Evolutionary conservation across 2,113 vertebrate genomes (phyloP).

Genomic region (Irena cyanogastra): DNA sequence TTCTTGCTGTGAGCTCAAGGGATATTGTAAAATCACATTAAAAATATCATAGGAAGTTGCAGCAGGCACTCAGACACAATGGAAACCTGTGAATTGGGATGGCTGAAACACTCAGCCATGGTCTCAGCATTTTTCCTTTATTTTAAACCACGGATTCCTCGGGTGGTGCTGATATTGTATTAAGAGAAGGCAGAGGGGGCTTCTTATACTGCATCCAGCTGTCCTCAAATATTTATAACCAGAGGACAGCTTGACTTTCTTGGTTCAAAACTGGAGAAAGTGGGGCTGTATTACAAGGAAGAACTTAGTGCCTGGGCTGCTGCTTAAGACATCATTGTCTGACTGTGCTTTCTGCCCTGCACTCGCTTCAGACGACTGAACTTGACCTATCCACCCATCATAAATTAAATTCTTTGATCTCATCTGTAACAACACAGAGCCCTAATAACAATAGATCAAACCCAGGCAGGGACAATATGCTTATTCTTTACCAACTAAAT

Average conservation of each 20-base stretch:
- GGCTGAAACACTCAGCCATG: neutral
- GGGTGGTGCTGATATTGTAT: neutral
- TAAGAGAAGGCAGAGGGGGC: neutral
- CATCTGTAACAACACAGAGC: slow-evolving; percentile 46
- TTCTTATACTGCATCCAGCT: neutral
- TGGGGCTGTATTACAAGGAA: neutral
- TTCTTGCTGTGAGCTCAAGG: neutral
- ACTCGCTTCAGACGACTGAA: slow-evolving; percentile 45
- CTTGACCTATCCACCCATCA: slow-evolving; percentile 56
- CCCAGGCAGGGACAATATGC: neutral
- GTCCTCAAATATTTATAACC: neutral
- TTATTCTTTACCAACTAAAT: slow-evolving; percentile 42
- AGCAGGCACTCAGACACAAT: neutral
- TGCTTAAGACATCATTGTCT: slow-evolving; percentile 34
- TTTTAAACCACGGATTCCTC: neutral
- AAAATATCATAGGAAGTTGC: neutral
- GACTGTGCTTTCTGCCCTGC: neutral
- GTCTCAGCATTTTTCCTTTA: neutral
- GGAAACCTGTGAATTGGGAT: neutral
- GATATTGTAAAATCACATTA: neutral
- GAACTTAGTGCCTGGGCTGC: neutral
- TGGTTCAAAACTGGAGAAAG: neutral
- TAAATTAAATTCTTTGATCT: slow-evolving; percentile 74
- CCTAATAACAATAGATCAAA: slow-evolving; percentile 58
- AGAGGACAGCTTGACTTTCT: neutral